A percentile compares a stretch with the other conserved stretches of the same genome.
Conservation (phyloP, 92 coral and sea anemone species). For the Paramuricea clavata region DNA sequence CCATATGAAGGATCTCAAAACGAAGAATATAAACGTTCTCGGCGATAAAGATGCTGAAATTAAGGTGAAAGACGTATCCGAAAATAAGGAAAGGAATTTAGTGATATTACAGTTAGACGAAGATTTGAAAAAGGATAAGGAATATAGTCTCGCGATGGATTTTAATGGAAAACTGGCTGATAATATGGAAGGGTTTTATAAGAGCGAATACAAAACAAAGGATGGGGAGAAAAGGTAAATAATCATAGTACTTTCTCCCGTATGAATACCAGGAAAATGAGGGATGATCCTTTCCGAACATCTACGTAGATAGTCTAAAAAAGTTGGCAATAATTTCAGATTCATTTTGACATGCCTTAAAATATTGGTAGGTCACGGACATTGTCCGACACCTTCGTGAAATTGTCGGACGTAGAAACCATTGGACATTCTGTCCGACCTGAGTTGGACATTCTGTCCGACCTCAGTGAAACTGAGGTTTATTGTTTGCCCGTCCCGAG, state of each 20-base stretch:
- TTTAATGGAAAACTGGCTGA: slow-evolving; percentile 67
- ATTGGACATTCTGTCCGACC: too few relatives aligned
- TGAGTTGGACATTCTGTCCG: too few relatives aligned
- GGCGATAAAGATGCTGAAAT: slow-evolving; percentile 50
- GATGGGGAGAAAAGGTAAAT: slow-evolving; percentile 66
- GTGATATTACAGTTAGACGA: slow-evolving; percentile 46
- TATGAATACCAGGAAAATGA: too few relatives aligned
- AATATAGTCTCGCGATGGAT: slow-evolving; percentile 63
- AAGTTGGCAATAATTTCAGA: too few relatives aligned
- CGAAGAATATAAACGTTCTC: slow-evolving; percentile 50
- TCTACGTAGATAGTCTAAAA: too few relatives aligned
- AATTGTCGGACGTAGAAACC: too few relatives aligned
- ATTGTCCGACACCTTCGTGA: too few relatives aligned
- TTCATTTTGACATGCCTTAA: too few relatives aligned
- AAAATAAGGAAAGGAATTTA: slow-evolving; percentile 55
- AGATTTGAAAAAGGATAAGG: slow-evolving; percentile 49
- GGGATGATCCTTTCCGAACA: too few relatives aligned
- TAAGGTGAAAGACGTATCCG: slow-evolving; percentile 47
- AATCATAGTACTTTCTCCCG: not conserved
- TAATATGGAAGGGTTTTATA: slow-evolving; percentile 76
- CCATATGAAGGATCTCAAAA: slow-evolving; percentile 71
- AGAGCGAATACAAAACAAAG: slow-evolving; percentile 68
- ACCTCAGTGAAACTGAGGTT: too few relatives aligned
- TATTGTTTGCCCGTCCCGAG: too few relatives aligned
- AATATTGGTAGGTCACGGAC: too few relatives aligned